Evolutionary conservation across 2,888 invertebrate genomes (phyloP).

Genomic region (Phrixothrix hirtus): DNA sequence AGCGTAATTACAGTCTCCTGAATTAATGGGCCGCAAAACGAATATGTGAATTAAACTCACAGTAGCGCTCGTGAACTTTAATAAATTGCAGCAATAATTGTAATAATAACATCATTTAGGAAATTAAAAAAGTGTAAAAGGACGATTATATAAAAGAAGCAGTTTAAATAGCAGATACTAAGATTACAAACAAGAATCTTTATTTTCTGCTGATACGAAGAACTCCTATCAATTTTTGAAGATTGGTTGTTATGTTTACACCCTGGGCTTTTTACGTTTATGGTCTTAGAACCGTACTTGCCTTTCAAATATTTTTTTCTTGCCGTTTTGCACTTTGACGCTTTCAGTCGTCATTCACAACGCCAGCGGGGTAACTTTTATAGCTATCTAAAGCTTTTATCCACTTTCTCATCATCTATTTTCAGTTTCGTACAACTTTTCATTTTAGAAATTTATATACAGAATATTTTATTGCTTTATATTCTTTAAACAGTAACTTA

Average conservation of each 20-base stretch:
- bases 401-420: slow-evolving; percentile 33
- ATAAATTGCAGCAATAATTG: no score
- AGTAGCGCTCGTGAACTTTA: no score
- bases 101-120: no score
- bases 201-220: slow-evolving; percentile 22
- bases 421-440: slow-evolving; percentile 30
- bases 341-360: slow-evolving; percentile 30
- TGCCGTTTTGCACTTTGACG: slow-evolving; percentile 26
- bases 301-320: slow-evolving; percentile 33
- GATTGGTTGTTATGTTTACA: slow-evolving; percentile 32
- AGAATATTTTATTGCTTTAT: slow-evolving; percentile 20
- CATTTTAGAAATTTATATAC: slow-evolving; percentile 22
- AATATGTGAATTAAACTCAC: slow-evolving; percentile 27
- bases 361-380: slow-evolving; percentile 37
- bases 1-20: slow-evolving; percentile 23
- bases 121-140: no score
- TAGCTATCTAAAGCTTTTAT: slow-evolving; percentile 38
- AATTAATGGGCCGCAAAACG: slow-evolving; percentile 28
- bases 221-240: slow-evolving; percentile 29
- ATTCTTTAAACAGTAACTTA: slow-evolving; percentile 11
- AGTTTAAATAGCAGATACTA: no score
- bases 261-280: slow-evolving; percentile 37
- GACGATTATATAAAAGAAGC: no score
- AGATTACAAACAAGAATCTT: no score
- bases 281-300: slow-evolving; percentile 29